Evolutionary conservation across 2,797 vertebrate species (phyloP), one percentile per base, ranked within the genome.

Genomic region (Neosalanx taihuensis): DNA sequence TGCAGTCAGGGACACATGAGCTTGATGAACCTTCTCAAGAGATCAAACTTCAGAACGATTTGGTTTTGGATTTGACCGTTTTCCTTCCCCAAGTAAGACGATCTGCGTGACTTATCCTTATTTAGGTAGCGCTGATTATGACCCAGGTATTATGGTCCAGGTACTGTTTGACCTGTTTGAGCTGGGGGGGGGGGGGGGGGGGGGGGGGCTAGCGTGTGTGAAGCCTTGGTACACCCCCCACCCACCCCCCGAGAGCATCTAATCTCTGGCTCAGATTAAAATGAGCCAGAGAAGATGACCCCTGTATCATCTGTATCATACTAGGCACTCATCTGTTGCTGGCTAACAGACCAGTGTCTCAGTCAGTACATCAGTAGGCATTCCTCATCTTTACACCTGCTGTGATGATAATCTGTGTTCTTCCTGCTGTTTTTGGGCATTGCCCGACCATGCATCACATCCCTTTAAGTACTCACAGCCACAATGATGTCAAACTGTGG

Each of bases 221-320:
- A 74, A 89, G 89, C 84, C 84, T 78, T 86, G 89, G 88, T 87
- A 84, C 87, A 90, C 90, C 88, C 78, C 78, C 84, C 79, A 87
- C 92, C 91, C 89, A 87, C 92, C 91, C 89, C 90, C 69, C 67
- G 90, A 87, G 92, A 91, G 83, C 57, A 49, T 83, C 78, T 75
- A 79, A n/a, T n/a, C n/a, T n/a, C 84, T 71, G 81, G 85, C 85
- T n/a, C n/a, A 91, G 89, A 94, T 93, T 92, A 92, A 92, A 92
- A 90, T 90, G 87, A 92, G 89, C 91, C 81, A 80, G 85, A 66
- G 20, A 84, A 85, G 89, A 91, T 93, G 92, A 93, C 89, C 90
- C 87, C 82, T 63, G 75, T 84, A 89, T 84, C 46, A 37, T 70
- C 67, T n/a, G n/a, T n/a, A n/a, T n/a, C n/a, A n/a, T n/a, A n/a